phyloP scores from a whole-genome alignment of 2,797 vertebrate species.

The Bucorvus abyssinicus region DNA sequence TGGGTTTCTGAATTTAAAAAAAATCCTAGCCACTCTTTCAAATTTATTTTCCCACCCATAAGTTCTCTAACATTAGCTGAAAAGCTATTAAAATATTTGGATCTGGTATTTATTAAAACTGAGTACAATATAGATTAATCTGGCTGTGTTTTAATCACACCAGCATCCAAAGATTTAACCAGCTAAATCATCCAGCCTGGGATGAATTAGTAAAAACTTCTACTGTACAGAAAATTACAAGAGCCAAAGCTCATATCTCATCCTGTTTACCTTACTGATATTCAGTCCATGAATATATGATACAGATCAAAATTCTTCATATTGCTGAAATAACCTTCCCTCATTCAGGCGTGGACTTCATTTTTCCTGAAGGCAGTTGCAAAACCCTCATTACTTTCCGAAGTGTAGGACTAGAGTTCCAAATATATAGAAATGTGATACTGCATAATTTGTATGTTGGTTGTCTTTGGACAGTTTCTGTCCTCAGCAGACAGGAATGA shows the following conservation, averaged over 20 bases:
- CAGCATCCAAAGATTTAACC: neutral
- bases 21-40: neutral
- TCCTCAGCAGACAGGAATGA: neutral
- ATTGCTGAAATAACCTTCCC: neutral
- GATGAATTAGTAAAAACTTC: neutral
- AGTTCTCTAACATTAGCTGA: neutral
- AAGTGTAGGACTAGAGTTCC: neutral
- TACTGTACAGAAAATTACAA: neutral
- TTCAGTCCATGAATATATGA: neutral
- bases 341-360: neutral
- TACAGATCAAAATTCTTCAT: neutral
- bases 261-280: neutral
- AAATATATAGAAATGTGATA: constrained; percentile 24
- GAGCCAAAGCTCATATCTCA: neutral
- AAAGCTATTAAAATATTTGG: neutral
- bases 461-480: constrained; percentile 13
- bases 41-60: neutral
- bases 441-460: neutral
- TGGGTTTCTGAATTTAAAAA: neutral
- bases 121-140: neutral
- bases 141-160: neutral
- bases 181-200: neutral
- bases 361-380: neutral
- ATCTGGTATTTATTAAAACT: neutral
- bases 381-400: constrained; percentile 4